Evolutionary conservation across 1,140 invertebrate genomes (phyloP), one percentile per base, ranked within the genome.

Genomic region (Trachelipus rathkii): DNA sequence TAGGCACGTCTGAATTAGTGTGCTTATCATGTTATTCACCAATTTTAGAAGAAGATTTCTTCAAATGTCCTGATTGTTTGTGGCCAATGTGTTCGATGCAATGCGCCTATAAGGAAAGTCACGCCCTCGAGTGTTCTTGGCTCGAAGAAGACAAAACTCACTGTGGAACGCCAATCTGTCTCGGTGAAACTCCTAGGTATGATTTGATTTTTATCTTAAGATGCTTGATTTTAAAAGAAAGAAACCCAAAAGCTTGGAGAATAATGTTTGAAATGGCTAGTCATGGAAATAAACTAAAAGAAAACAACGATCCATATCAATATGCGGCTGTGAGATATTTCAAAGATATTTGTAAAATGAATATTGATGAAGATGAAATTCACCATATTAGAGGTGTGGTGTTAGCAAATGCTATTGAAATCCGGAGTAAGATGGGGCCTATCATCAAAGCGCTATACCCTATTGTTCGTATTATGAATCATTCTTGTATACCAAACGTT

Each of bases 401-500:
- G 23, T 43, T 71, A 21, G 74, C 77, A 24, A 81, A 81, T 60
- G 69, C 66, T 68, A 23, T 81, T 21, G 75, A 78, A 67, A 77
- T 81, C 13, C 50, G 70, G 19, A 78, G 72, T 24, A 21, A 21
- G 9, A 71, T 70, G 0, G 73, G 53, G 4, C 23, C 68, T 10
- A 67, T 46, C 33, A 33, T 81, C 10, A 73, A 77, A 68, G 79
- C 72, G 0, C 86, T 95, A 46, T 94, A 91, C 83, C 88, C 92
- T 82, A 84, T 83, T 11, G 86, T 91, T 0, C 93, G 92, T 0
- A 89, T 93, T 83, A 84, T 92, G 45, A 92, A 94, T 82, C 92
- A 94, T 85, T 90, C 88, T 76, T 95, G 93, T 82, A 84, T 85
- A 7, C 90, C 92, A 0, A 94, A 93, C 84, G 89, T 92, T 81